Percentiles rank a stretch among this genome's conserved stretches.
phyloP scores from a whole-genome alignment of 2,888 invertebrate species.

The Tryphoninae sp. region DNA sequence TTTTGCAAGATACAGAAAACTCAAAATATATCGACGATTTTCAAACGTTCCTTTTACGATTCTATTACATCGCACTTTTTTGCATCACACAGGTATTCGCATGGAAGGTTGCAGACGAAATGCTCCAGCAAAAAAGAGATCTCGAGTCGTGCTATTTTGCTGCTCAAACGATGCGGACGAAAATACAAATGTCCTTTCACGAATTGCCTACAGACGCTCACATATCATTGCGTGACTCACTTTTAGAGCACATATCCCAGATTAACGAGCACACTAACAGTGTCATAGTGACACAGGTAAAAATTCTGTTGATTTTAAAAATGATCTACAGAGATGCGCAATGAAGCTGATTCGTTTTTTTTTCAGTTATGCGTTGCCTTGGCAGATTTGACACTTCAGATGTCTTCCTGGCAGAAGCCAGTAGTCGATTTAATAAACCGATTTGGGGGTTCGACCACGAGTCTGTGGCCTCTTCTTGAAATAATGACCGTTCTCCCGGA shows the following conservation, averaged over 20 bases:
- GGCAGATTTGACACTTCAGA: slow-evolving; percentile 96
- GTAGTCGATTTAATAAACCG: slow-evolving; percentile 91
- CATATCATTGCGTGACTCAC: slow-evolving; percentile 92
- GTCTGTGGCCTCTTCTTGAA: slow-evolving; percentile 93
- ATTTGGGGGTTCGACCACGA: slow-evolving; percentile 85
- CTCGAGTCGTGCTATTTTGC: slow-evolving; percentile 98
- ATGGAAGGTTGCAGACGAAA: slow-evolving; percentile 98
- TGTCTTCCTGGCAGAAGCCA: slow-evolving; percentile 96
- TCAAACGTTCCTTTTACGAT: not conserved
- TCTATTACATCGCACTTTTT: not conserved
- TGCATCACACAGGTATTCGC: slow-evolving; percentile 91
- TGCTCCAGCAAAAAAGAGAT: slow-evolving; percentile 93
- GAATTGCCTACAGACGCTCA: slow-evolving; percentile 94
- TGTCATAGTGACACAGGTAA: slow-evolving; percentile 92
- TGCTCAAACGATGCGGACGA: slow-evolving; percentile 98
- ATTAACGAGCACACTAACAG: slow-evolving; percentile 90
- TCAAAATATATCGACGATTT: not conserved
- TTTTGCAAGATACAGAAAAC: not conserved
- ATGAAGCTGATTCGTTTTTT: not conserved
- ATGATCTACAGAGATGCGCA: not conserved
- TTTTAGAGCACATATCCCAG: slow-evolving; percentile 92
- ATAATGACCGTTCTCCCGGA: slow-evolving; percentile 97
- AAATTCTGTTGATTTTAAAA: slow-evolving; percentile 22
- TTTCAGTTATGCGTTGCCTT: slow-evolving; percentile 92
- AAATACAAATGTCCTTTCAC: slow-evolving; percentile 95